phyloP scores from a whole-genome alignment of 2,797 vertebrate species.

The Cyclura pinguis region DNA sequence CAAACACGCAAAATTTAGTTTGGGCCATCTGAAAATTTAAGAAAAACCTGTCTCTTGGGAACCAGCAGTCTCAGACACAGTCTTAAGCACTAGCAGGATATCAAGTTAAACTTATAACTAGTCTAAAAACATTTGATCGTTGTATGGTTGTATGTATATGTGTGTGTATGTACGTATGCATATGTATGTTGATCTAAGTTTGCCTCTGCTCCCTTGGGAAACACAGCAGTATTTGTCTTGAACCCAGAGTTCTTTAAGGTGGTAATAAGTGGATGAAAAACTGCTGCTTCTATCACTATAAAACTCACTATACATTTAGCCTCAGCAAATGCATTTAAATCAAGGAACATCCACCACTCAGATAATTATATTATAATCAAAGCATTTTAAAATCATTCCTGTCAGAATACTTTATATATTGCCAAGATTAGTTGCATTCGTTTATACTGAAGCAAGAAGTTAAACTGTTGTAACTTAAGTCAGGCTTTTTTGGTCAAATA shows the following conservation, averaged over 20 bases:
- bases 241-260: background rate
- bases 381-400: constrained; percentile 54
- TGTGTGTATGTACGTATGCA: too few species aligned
- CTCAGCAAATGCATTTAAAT: background rate
- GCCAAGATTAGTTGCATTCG: constrained; percentile 54
- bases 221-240: background rate
- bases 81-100: background rate
- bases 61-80: background rate
- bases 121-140: too few species aligned
- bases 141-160: too few species aligned
- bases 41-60: background rate
- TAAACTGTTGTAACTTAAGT: constrained; percentile 52
- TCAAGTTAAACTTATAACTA: background rate
- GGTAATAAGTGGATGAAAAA: background rate
- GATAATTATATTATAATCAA: constrained; percentile 46
- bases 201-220: background rate
- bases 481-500: constrained; percentile 43
- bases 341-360: constrained; percentile 43
- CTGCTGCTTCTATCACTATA: background rate
- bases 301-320: constrained; percentile 26
- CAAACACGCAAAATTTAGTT: too few species aligned
- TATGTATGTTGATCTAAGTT: too few species aligned
- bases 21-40: too few species aligned
- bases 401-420: constrained; percentile 48
- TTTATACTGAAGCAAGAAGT: constrained; percentile 30